phyloP scores from a whole-genome alignment of 53 echinoderm and acorn worm species.

The Paracentrotus lividus region DNA sequence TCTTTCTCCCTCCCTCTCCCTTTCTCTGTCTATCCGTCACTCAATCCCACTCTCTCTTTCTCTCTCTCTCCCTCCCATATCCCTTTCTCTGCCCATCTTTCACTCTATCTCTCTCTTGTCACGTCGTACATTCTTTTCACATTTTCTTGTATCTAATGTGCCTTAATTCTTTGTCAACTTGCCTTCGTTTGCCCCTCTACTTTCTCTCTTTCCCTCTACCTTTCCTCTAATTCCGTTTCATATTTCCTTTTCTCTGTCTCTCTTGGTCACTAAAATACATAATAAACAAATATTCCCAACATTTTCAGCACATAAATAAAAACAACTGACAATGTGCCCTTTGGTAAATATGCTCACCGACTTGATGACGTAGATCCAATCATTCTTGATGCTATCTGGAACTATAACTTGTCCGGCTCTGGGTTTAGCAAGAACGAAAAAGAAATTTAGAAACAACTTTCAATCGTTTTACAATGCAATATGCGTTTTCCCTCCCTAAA shows the following conservation, averaged over 20 bases:
- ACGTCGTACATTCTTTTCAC: no score
- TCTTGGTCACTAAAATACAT: background rate
- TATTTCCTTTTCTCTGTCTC: background rate
- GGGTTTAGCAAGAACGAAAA: background rate
- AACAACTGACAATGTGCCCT: background rate
- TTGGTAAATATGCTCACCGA: conserved; percentile 83
- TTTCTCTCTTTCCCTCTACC: background rate
- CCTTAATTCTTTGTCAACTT: no score
- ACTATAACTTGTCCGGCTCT: conserved; percentile 88
- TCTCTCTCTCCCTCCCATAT: background rate
- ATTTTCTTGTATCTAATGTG: no score
- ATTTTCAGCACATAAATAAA: background rate
- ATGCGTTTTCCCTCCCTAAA: no score
- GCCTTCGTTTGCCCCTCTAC: background rate
- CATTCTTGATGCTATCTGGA: conserved; percentile 81
- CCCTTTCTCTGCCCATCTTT: background rate
- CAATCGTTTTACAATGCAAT: no score
- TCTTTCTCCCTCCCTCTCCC: background rate
- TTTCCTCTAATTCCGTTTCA: background rate
- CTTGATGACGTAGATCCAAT: conserved; percentile 92
- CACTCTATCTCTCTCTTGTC: background rate
- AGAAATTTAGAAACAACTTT: background rate
- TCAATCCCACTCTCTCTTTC: background rate
- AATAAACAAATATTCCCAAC: no score
- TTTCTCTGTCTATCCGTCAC: background rate